Base-by-base conservation (phyloP, 2,888 invertebrate genomes). In the Lycophotia porphyrea region DNA sequence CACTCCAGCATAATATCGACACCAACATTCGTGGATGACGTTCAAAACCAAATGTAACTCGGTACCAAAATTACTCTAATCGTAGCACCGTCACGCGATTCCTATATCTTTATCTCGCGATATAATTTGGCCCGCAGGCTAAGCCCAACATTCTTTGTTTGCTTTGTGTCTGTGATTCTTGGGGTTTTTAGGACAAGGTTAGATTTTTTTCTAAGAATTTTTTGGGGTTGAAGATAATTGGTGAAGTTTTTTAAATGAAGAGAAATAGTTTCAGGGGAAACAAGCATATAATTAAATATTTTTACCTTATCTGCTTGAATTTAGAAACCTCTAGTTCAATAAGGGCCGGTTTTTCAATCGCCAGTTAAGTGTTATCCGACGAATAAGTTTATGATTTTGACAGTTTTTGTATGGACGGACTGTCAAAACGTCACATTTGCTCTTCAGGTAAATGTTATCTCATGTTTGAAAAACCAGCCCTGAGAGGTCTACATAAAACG, bases 1-100 rank as follows among this genome's bases (percentile, higher is more conserved):
- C 60, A 61, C 61, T n/a, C 13, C 8, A 65, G 63, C 63, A n/a
- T 82, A 66, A 36, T 68, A 86, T 84, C 70, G 66, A 86, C 75
- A 73, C n/a, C 15, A 72, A 87, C 86, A 88, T 64, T 70, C 58
- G 87, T 88, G 80, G 78, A 77, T 87, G 80, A 80, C 83, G 91
- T 91, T 86, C 90, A 89, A 91, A 91, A 92, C 86, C 90, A 90
- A 91, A 91, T 89, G 89, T 88, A 87, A 85, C 84, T 91, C 27
- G 21, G 89, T 92, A 93, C 93, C 94, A 81, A 95, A 95, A 96
- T 96, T 94, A 95, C 93, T 85, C 90, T 95, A 96, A 96, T 95
- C 91, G 85, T 90, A 70, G 86, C 81, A 72, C 86, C 89, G 93
- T 93, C 96, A 96, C 96, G 96, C 96, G 93, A 96, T 96, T 94